phyloP scores from a whole-genome alignment of 1,140 invertebrate genomes.

The Bombus affinis region DNA sequence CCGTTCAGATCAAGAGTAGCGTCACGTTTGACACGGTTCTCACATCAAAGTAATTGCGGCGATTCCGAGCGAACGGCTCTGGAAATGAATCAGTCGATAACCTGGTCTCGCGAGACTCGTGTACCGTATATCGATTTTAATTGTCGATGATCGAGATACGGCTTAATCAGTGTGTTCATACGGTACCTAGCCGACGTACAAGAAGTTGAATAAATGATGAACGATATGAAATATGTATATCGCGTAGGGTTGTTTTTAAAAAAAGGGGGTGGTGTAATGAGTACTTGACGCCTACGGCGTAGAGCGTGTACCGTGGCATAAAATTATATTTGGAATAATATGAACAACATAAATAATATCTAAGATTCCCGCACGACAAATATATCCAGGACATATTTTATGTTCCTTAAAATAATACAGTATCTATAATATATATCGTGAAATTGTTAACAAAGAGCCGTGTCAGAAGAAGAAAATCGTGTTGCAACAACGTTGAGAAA shows the following conservation, averaged over 20 bases:
- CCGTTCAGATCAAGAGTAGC: slow-evolving; percentile 6
- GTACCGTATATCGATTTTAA: not conserved
- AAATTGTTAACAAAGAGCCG: not conserved
- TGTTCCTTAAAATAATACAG: no score
- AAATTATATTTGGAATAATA: not conserved
- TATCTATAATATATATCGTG: fast-evolving
- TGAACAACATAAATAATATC: not conserved
- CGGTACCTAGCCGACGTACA: not conserved
- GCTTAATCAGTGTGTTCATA: not conserved
- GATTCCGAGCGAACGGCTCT: slow-evolving; percentile 3
- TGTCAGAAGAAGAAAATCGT: no score
- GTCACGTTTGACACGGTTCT: slow-evolving; percentile 58
- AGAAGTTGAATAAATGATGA: not conserved
- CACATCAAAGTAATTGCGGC: slow-evolving; percentile 17
- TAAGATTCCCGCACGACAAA: no score
- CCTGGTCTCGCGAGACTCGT: not conserved
- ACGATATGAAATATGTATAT: not conserved
- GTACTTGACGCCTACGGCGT: no score
- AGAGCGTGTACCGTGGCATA: no score
- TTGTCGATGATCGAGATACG: not conserved
- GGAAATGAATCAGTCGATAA: slow-evolving; percentile 8
- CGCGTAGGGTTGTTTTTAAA: no score
- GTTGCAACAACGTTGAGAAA: no score
- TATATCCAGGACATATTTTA: not conserved
- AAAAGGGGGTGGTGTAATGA: no score